phyloP scores from a whole-genome alignment of 2,113 vertebrate genomes.

The Brevimyrus niger region DNA sequence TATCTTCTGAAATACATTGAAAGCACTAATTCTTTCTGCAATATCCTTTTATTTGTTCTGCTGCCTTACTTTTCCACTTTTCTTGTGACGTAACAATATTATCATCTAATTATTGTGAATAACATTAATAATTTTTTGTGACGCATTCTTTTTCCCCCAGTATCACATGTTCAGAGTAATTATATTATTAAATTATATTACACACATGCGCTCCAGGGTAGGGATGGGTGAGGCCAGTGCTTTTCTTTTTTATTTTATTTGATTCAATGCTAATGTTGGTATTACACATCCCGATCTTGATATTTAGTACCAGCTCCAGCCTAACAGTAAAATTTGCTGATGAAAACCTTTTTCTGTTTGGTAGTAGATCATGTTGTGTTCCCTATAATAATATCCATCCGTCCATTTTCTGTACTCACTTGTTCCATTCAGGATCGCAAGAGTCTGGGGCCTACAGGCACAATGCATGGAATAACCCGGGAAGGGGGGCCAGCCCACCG shows the following conservation, averaged over 20 bases:
- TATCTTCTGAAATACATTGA: not conserved
- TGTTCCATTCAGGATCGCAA: not conserved
- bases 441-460: not conserved
- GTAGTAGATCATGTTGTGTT: not conserved
- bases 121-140: not conserved
- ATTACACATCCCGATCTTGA: not conserved
- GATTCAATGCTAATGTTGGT: not conserved
- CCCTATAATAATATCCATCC: not conserved
- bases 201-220: not conserved
- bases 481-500: not conserved
- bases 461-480: not conserved
- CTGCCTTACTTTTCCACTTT: not conserved
- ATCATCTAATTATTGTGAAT: not conserved
- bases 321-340: not conserved
- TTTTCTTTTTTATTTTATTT: not conserved
- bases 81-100: not conserved
- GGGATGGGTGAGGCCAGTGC: not conserved
- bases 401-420: not conserved
- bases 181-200: not conserved
- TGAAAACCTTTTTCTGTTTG: not conserved
- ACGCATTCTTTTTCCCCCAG: not conserved
- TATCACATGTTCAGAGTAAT: not conserved
- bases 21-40: not conserved
- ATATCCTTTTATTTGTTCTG: not conserved
- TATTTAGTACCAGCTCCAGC: not conserved